Percentiles rank a stretch among this genome's conserved stretches.
Evolutionary conservation across 1,140 invertebrate genomes (phyloP).

Genomic region (Zaprionus davidi): DNA sequence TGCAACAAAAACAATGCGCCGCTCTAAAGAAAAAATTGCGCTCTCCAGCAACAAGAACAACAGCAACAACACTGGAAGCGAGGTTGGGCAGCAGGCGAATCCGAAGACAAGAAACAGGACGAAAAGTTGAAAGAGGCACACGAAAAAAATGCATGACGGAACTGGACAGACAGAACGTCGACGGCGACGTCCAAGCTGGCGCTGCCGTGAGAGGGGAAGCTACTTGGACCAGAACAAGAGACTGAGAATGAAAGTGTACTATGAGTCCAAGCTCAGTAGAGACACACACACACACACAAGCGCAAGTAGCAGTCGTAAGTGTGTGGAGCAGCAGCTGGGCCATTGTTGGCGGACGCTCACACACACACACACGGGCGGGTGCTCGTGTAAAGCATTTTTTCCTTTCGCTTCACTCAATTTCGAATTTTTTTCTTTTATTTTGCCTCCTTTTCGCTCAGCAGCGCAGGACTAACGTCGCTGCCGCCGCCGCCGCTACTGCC

Average conservation of each 20-base stretch:
- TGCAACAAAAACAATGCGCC: constrained; percentile 75
- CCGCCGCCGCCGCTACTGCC: constrained; percentile 31
- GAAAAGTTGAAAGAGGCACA: constrained; percentile 66
- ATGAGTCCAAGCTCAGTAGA: constrained; percentile 43
- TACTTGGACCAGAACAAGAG: constrained; percentile 53
- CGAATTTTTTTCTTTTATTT: constrained; percentile 69
- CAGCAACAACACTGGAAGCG: constrained; percentile 25
- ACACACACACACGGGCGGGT: constrained; percentile 29
- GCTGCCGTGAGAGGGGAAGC: constrained; percentile 18
- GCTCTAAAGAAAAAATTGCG: constrained; percentile 62
- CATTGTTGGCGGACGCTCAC: constrained; percentile 68
- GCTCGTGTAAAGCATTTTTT: constrained; percentile 55
- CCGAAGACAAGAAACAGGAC: constrained; percentile 80
- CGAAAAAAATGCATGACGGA: constrained; percentile 70
- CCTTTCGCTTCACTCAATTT: constrained; percentile 80
- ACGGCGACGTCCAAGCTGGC: constrained; percentile 20
- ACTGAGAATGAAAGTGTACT: constrained; percentile 78
- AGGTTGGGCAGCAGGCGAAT: constrained; percentile 64
- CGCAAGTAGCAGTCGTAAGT: constrained; percentile 23
- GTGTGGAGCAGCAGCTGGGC: constrained; percentile 57
- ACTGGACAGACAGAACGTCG: constrained; percentile 75
- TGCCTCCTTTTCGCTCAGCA: constrained; percentile 60
- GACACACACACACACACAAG: constrained; percentile 13
- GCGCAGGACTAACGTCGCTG: constrained; percentile 10
- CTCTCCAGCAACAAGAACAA: constrained; percentile 53